Base-by-base conservation (phyloP, 1,140 invertebrate species). In the Tachypleus tridentatus region DNA sequence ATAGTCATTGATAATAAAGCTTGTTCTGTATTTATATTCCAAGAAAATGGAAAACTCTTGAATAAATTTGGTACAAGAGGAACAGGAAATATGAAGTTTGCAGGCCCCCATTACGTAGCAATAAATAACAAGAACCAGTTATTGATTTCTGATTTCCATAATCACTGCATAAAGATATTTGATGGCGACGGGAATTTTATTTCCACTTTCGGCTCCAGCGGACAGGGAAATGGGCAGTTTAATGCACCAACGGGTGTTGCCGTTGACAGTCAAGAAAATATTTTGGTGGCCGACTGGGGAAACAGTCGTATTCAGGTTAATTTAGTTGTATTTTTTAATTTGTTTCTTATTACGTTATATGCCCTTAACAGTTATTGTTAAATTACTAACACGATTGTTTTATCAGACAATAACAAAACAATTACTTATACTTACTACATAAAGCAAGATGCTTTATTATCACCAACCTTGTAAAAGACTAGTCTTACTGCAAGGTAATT, bases 131-230 rank as follows among this genome's bases (percentile, higher is more conserved):
- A 76, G 70, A 77, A 77, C 50, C 77, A 81, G 62, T 80, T 83
- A 66, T 75, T 82, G 8, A 85, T 97, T 3, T 87, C 88, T 3
- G 93, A 97, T 79, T 93, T 91, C 0, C 84, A 89, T 66, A 94
- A 95, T 76, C 85, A 95, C 76, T 83, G 91, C 52, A 85, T 95
- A 64, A 84, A 79, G 67, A 73, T 81, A 50, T 78, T 80, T 64
- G 72, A 76, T 51, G 72, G 76, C 47, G 73, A 77, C 70, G 80
- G 80, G 9, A 74, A 71, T 11, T 79, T 80, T 67, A 63, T 79
- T 54, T 75, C 73, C 61, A 77, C 77, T 66, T 81, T 82, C 74
- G 81, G 81, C 51, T 70, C 72, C 48, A 71, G 73, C 49, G 82
- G 83, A 6, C 75, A 76, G 29, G 77, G 76, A 5, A 74, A 77